These are phyloP conservation scores for Chymomyza amoena DNA, from an alignment of 2,888 invertebrate species.

Conservation along the genomic window DNA sequence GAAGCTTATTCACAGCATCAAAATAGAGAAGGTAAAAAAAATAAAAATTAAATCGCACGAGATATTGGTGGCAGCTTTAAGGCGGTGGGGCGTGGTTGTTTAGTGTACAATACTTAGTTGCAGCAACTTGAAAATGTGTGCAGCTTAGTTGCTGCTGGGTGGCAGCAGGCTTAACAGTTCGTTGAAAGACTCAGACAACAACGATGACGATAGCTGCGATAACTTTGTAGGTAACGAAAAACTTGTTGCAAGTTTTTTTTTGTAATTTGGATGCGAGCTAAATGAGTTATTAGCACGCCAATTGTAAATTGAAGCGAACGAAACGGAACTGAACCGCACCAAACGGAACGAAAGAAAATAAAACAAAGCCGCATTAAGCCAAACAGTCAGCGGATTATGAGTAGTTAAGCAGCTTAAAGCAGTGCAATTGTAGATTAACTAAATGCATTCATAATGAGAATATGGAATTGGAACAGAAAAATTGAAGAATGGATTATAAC, in stretches of 20 bases:
- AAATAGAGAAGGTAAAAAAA: neutral
- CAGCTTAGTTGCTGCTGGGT: slow-evolving; percentile 3
- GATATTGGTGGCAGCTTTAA: neutral
- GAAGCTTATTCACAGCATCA: slow-evolving; percentile 53
- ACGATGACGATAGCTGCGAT: neutral
- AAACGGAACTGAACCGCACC: slow-evolving; percentile 24
- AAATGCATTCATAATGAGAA: too few species aligned
- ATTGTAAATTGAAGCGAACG: slow-evolving; percentile 65
- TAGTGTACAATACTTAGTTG: neutral
- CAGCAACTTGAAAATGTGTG: neutral
- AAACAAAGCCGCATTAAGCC: neutral
- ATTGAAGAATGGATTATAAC: too few species aligned
- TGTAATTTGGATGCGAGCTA: slow-evolving; percentile 66
- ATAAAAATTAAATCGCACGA: neutral
- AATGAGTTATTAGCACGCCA: slow-evolving; percentile 78
- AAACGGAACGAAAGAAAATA: slow-evolving; percentile 20
- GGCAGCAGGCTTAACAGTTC: slow-evolving; percentile 3
- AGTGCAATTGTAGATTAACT: neutral
- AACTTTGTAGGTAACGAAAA: neutral
- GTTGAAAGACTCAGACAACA: slow-evolving; percentile 2
- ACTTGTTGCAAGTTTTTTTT: slow-evolving; percentile 33
- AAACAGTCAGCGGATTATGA: too few species aligned
- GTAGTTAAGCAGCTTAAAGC: neutral
- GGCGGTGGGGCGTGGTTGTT: slow-evolving; percentile 3
- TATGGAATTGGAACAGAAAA: too few species aligned